phyloP scores from a whole-genome alignment of 2,113 vertebrate genomes.

The Columba livia region DNA sequence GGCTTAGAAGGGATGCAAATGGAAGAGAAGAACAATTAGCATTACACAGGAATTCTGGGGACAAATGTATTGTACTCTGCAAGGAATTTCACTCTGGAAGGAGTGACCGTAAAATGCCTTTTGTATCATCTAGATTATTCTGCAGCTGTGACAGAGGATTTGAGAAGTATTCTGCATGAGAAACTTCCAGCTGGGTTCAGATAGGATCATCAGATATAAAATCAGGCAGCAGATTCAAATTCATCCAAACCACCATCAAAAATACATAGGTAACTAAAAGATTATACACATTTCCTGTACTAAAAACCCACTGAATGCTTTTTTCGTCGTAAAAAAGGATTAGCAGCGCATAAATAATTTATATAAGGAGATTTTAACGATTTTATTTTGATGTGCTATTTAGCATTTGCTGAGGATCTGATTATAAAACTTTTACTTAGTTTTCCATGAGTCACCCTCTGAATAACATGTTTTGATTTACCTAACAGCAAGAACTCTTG shows the following conservation, averaged over 20 bases:
- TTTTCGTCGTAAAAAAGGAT: not conserved
- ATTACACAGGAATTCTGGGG: not conserved
- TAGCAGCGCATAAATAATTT: constrained; percentile 14
- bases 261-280: not conserved
- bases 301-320: not conserved
- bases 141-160: not conserved
- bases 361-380: not conserved
- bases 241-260: not conserved
- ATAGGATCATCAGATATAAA: not conserved
- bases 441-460: not conserved
- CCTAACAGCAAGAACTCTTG: constrained; percentile 15
- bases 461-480: constrained; percentile 31
- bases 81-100: not conserved
- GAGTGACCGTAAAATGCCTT: not conserved
- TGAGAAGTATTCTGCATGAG: not conserved
- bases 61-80: not conserved
- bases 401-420: not conserved
- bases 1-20: not conserved
- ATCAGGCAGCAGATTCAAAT: not conserved
- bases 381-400: not conserved
- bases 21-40: not conserved
- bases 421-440: constrained; percentile 14
- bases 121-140: not conserved
- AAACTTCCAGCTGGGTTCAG: not conserved
- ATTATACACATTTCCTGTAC: not conserved